Evolutionary conservation across 2,797 vertebrate genomes (phyloP).

Genomic region (Microctenopoma stevenorrisi): DNA sequence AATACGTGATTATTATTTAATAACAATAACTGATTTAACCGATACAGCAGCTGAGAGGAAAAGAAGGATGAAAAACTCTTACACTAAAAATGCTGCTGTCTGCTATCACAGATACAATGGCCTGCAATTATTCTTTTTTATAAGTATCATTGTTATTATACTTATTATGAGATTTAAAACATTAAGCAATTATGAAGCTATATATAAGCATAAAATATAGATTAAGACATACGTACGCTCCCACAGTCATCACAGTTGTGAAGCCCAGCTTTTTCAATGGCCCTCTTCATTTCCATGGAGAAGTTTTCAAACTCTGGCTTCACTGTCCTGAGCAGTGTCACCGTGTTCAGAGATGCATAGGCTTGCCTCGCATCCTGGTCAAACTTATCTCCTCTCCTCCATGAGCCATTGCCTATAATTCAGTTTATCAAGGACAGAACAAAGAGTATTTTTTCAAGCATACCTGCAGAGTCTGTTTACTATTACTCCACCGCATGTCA

Average conservation of each 20-base stretch:
- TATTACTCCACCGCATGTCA: not conserved
- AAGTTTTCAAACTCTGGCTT: slow-evolving; percentile 97
- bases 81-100: too few relatives aligned
- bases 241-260: slow-evolving; percentile 86
- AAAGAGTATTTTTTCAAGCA: not conserved
- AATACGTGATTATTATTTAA: too few relatives aligned
- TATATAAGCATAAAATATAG: not conserved
- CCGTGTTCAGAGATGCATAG: slow-evolving; percentile 90
- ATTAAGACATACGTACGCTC: slow-evolving; percentile 86
- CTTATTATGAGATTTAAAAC: too few relatives aligned
- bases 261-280: slow-evolving; percentile 79
- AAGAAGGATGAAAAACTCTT: too few relatives aligned
- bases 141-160: too few relatives aligned
- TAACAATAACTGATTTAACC: too few relatives aligned
- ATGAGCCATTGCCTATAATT: slow-evolving; percentile 92
- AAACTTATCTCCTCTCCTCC: slow-evolving; percentile 93
- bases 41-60: too few relatives aligned
- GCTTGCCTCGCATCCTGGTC: slow-evolving; percentile 93
- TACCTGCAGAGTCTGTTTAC: not conserved
- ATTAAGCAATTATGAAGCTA: too few relatives aligned
- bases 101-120: too few relatives aligned
- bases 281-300: slow-evolving; percentile 92
- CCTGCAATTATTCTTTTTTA: too few relatives aligned
- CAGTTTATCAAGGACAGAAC: slow-evolving; percentile 38
- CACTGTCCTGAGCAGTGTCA: slow-evolving; percentile 93